phyloP scores from a whole-genome alignment of 2,797 vertebrate genomes.

The Sebastes diploproa region DNA sequence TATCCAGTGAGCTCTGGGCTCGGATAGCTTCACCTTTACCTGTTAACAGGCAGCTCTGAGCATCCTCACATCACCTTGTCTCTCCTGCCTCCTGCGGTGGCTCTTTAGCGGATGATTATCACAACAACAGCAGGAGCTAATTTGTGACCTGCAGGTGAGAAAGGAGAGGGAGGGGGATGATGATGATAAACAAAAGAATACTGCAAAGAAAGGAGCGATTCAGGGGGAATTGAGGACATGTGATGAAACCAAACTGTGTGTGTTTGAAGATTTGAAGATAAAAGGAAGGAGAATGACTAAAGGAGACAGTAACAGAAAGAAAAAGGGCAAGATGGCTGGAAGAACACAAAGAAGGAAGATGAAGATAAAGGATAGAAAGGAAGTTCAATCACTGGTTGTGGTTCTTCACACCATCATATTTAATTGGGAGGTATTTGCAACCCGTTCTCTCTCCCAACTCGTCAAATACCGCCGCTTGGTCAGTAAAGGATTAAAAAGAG shows the following conservation, averaged over 20 bases:
- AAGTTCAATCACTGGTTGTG: too few relatives aligned
- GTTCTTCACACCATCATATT: too few relatives aligned
- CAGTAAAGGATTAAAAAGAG: too few relatives aligned
- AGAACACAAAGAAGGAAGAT: background rate
- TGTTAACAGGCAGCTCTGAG: conserved; percentile 38
- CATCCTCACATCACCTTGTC: conserved; percentile 32
- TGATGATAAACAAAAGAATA: conserved; percentile 13
- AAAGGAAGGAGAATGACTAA: background rate
- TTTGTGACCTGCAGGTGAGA: conserved; percentile 45
- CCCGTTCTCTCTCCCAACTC: too few relatives aligned
- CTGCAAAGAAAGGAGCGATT: background rate
- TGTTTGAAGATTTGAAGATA: background rate
- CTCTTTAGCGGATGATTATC: conserved; percentile 65
- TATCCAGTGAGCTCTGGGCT: background rate
- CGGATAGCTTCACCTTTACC: background rate
- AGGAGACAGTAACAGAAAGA: background rate
- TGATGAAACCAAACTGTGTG: background rate
- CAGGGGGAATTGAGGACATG: background rate
- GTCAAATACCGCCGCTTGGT: too few relatives aligned
- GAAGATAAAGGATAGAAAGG: background rate
- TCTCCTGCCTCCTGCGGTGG: conserved; percentile 28
- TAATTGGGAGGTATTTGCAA: too few relatives aligned
- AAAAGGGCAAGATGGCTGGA: background rate
- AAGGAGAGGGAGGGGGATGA: background rate
- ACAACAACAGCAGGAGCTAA: conserved; percentile 50